phyloP scores from a whole-genome alignment of 2,888 invertebrate species.

The Cinara cedri region DNA sequence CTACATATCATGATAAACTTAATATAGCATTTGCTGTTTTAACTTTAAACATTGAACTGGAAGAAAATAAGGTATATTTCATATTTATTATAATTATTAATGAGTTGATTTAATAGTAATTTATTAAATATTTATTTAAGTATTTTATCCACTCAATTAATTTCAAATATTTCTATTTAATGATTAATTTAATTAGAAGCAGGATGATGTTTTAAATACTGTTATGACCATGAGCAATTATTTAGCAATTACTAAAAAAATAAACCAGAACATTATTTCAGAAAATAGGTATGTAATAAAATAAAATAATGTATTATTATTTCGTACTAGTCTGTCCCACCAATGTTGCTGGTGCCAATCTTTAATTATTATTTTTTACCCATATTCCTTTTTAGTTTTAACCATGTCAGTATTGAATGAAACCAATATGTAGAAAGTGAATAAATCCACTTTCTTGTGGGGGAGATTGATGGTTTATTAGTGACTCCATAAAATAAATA shows the following conservation, averaged over 20 bases:
- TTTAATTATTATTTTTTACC: too few species aligned
- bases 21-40: constrained; percentile 33
- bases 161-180: background rate
- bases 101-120: background rate
- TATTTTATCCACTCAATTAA: background rate
- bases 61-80: constrained; percentile 30
- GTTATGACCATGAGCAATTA: background rate
- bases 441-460: too few species aligned
- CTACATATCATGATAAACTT: constrained; percentile 2
- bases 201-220: constrained; percentile 18
- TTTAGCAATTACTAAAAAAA: constrained; percentile 11
- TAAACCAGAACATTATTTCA: background rate
- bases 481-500: too few species aligned
- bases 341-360: too few species aligned
- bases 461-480: too few species aligned
- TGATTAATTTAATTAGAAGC: constrained; percentile 13
- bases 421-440: too few species aligned
- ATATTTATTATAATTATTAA: background rate
- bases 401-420: too few species aligned
- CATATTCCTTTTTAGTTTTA: too few species aligned
- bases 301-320: background rate
- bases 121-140: background rate
- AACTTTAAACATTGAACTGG: constrained; percentile 32
- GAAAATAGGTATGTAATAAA: constrained; percentile 23
- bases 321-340: too few species aligned